Base-by-base conservation (phyloP, 2,113 vertebrate species). In the Nycticorax nycticorax region DNA sequence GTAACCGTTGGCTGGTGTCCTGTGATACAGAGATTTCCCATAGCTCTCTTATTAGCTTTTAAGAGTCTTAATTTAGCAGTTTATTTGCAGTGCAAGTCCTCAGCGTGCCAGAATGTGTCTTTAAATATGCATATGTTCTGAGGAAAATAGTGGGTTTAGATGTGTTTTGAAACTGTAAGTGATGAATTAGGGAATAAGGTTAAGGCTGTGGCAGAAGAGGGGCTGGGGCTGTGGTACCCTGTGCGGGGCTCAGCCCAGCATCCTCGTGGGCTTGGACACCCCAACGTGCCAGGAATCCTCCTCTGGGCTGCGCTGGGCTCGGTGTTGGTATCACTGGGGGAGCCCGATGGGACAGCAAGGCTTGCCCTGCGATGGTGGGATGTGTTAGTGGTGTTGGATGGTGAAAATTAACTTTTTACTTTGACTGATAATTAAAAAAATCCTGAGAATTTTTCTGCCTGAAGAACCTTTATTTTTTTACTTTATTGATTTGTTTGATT, bases 161-260 rank as follows among this genome's bases (percentile, higher is more conserved):
- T 18, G 91, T 64, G 45, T 92, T 94, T 94, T 92, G 78, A 92
- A 88, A 64, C 87, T 73, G 92, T 93, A 80, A 93, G 92, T 7
- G 88, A 48, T 67, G 92, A 91, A 93, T 5, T 93, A 79, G 92
- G 85, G 81, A 85, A 52, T 57, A 63, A 50, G 76, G 41, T 67
- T 3, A 2, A 15, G 60, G 32, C 33, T 26, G 48, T 9, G 62
- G 9, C 59, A 68, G 55, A 7, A 47, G 48, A 47, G 56, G n/a
- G 55, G 30, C 30, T 2, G 4, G 56, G 50, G 27, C 12, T 3
- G 23, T 4, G 12, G 71, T 18, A 3, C 14, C 39, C 26, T 22
- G 16, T 3, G 30, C 0, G 12, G 32, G 62, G 32, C 67, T 88
- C 37, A 43, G 82, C 32, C 45, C 12, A 0, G 0, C 8, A 60